Conservation (phyloP, 2,888 invertebrate species). For the Pemphredon lugubris region DNA sequence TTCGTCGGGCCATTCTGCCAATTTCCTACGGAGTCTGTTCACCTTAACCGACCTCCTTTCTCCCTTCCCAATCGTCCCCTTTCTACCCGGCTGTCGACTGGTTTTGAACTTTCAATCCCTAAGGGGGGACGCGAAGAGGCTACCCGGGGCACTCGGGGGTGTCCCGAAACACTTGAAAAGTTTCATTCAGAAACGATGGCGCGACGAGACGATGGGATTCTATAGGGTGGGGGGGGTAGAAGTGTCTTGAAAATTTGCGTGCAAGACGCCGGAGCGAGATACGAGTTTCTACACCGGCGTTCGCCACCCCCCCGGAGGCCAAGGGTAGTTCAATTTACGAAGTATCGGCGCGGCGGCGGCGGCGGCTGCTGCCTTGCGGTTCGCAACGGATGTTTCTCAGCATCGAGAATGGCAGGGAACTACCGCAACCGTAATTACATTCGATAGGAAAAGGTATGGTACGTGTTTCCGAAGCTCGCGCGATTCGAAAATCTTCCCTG, state of each 20-base stretch:
- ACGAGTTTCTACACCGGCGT: conserved; percentile 16
- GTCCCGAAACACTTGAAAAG: conserved; percentile 61
- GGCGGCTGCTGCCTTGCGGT: conserved; percentile 29
- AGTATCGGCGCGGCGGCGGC: conserved; percentile 26
- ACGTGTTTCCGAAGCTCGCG: background rate
- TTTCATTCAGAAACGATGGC: conserved; percentile 42
- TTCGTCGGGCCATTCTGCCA: conserved; percentile 40
- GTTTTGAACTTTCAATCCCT: conserved; percentile 58
- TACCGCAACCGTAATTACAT: conserved; percentile 30
- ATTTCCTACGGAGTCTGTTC: conserved; percentile 40
- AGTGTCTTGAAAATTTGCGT: conserved; percentile 48
- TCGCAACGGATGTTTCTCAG: conserved; percentile 24
- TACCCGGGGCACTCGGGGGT: conserved; percentile 43
- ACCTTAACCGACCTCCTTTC: background rate
- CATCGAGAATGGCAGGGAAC: too few species aligned
- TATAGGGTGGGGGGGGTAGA: background rate
- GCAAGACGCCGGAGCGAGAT: conserved; percentile 23
- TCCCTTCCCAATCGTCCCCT: background rate
- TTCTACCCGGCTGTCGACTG: conserved; percentile 28
- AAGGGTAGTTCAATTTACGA: conserved; percentile 47
- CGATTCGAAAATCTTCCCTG: too few species aligned
- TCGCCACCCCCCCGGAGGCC: conserved; percentile 15
- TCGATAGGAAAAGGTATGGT: conserved; percentile 16
- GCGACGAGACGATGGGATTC: conserved; percentile 12
- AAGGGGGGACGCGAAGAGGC: conserved; percentile 41